Base-by-base conservation (phyloP, 2,888 invertebrate genomes). In the Zaprionus bogoriensis region DNA sequence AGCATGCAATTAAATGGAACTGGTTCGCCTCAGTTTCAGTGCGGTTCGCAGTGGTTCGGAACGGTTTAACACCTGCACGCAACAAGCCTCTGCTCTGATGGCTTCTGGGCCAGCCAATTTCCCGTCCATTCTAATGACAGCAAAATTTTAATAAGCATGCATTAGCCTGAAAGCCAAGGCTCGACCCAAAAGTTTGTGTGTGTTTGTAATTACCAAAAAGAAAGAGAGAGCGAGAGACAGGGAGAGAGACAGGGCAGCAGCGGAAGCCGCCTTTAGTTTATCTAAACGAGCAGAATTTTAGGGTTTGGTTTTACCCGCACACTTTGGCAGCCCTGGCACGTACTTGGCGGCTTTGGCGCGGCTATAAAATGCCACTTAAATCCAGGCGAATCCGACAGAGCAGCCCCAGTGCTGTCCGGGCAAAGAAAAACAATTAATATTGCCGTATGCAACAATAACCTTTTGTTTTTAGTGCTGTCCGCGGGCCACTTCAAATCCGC, bases 361-460 rank as follows among this genome's bases (percentile, higher is more conserved):
- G 77, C 68, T 69, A 74, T 87, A 77, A 87, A 81, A 84, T 63
- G 67, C 64, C 81, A 81, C 81, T 87, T 78, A 76, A 77, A 65
- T 66, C 69, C 81, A 63, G 41, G 27, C 52, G 45, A 50, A 60
- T 62, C 57, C 57, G 42, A 27, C 27, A 44, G 2, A n/a, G 14
- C 28, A 23, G 6, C 36, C 45, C 27, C 27, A 10, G 12, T 12
- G 32, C 32, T 36, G 32, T 17, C 32, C 32, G 14, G 14, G 44
- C 48, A 67, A 67, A 69, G 67, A 71, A 79, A 84, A 83, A 87
- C 83, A 83, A 83, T 83, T 83, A 87, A 87, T 82, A 70, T 72
- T 30, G 19, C 52, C 66, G 73, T 79, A 87, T 87, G 79, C 79
- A 87, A 85, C 82, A 82, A 79, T 73, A 79, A 74, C 82, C 79